Conservation (phyloP, 2,113 vertebrate genomes). For the Lota lota region DNA sequence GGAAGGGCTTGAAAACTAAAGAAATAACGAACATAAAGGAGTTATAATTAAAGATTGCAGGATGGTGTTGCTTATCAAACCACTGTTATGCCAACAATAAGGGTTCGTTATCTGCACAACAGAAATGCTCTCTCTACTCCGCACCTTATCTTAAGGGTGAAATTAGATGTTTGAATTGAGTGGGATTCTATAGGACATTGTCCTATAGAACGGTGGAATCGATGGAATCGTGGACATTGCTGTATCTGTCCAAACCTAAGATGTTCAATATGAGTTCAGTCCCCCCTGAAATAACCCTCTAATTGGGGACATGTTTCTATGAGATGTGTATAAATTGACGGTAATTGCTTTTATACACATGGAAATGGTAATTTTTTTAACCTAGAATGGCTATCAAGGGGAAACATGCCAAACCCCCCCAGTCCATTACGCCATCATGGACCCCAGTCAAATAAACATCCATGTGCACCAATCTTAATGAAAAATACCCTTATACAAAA, state of each 20-base stretch:
- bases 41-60: too few species aligned
- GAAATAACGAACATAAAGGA: neutral
- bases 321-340: constrained; percentile 69
- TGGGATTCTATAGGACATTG: neutral
- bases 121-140: neutral
- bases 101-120: neutral
- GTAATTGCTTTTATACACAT: constrained; percentile 76
- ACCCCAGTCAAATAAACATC: constrained; percentile 53
- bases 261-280: constrained; percentile 55
- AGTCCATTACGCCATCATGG: constrained; percentile 52
- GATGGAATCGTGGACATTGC: neutral
- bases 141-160: neutral
- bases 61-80: too few species aligned
- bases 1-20: neutral
- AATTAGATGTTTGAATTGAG: neutral
- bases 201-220: neutral
- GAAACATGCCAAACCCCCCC: constrained; percentile 58
- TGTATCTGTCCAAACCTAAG: constrained; percentile 50
- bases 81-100: neutral
- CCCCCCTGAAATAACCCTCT: constrained; percentile 56
- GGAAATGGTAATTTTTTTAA: constrained; percentile 66
- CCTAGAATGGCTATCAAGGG: constrained; percentile 65
- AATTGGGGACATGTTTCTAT: constrained; percentile 71
- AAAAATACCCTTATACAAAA: constrained; percentile 41
- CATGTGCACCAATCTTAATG: constrained; percentile 45